Evolutionary conservation across 30 jellyfish, hydroid and myxozoan species (phyloP), one percentile per base, ranked within the genome.

Genomic region (Aurelia sp.): DNA sequence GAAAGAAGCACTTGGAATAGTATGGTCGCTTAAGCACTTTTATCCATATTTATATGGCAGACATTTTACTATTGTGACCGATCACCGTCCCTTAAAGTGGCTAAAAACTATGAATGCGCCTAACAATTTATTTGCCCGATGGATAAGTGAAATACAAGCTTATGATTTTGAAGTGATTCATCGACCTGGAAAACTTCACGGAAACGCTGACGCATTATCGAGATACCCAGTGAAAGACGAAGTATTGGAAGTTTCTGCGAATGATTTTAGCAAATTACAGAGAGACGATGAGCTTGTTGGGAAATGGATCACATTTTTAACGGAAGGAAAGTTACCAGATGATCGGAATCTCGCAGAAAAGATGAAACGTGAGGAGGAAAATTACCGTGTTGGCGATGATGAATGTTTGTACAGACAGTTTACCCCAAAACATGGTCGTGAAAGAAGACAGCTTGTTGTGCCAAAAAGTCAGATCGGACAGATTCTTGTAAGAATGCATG

Each of bases 161-260:
- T 88, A 74, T 61, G 96, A 79, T 62, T 78, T 78, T 51, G 75
- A 57, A 3, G 88, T 77, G 2, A 33, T 66, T 8, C 84, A 88
- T 58, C 72, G 96, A 19, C 96, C 90, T 51, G 96, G 96, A 22
- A 79, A 55, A 48, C 82, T 60, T 10, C 88, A 77, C n/a, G 82
- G 81, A 47, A 79, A 51, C 50, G 96, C 88, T 5, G 96, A 88
- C 38, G 70, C 84, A 11, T 51, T 89, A 65, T 80, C 88, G 80
- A 50, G 88, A 67, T 61, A 47, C 72, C 90, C 97, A 59, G 41
- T 24, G 64, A 83, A 88, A 47, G 91, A 77, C 72, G 48, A 18
- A 53, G n/a, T 66, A 70, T 24, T 20, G 20, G 85, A n/a, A 68
- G 24, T 60, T 35, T n/a, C 73, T 13, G 19, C 65, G 65, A 53